Base-by-base conservation (phyloP, 2,797 vertebrate genomes). In the Chelon auratus region DNA sequence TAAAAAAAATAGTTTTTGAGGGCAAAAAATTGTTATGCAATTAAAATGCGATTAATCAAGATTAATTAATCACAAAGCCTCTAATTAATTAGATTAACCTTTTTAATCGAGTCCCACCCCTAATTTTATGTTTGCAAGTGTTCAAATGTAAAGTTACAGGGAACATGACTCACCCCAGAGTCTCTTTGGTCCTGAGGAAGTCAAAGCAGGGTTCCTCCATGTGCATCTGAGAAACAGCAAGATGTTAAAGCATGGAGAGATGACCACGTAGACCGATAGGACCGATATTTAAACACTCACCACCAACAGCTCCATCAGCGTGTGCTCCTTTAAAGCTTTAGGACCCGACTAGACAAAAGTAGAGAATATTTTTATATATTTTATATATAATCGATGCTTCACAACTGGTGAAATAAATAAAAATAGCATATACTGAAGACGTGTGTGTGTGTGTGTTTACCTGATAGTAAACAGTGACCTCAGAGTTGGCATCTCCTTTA, bases 171-270 rank as follows among this genome's bases (percentile, higher is more conserved):
- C 85, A 97, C 97, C 96, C 96, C 0, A 99, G 94, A 40, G 96
- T 99, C 93, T 99, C 96, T 93, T 99, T 99, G 74, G 97, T 98
- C 82, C 97, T 93, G 73, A 99, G 95, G 85, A 97, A 98, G 90
- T 99, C 96, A 77, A 99, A 99, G 89, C 98, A 98, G 7, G 98
- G 97, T 73, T 98, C 97, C 78, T 99, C 97, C 97, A 99, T 98
- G 93, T 97, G 96, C 97, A 99, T 98, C 97, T 98, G 89, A 45
- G 80, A 68, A 50, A 77, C 18, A 77, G 62, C 40, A 81, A 68
- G 33, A 64, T 24, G 10, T 48, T 9, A 30, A 62, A 48, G 22
- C 5, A 8, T 5, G 26, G 18, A 64, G 20, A 24, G 36, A 68
- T 1, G 13, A 50, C 4, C 17, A 12, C 59, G 61, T 26, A 5